A percentile compares a stretch with the other conserved stretches of the same genome.
phyloP scores from a whole-genome alignment of 2,113 vertebrate genomes.

The Rhineura floridana region DNA sequence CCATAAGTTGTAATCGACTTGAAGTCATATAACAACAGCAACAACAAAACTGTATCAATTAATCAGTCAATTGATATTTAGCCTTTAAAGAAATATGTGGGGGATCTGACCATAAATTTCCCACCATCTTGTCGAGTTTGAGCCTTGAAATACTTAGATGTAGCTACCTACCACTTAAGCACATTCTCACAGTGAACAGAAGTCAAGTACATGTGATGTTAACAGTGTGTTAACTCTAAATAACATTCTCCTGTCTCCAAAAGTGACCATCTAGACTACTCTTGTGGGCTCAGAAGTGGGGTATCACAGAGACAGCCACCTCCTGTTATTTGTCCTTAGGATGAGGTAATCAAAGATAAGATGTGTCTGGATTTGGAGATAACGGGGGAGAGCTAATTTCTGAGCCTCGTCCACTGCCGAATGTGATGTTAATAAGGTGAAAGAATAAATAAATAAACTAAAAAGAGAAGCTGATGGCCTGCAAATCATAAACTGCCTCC shows the following conservation, averaged over 20 bases:
- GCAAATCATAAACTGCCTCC: conserved; percentile 43
- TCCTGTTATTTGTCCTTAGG: not conserved
- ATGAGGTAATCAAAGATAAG: not conserved
- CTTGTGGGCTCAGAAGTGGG: not conserved
- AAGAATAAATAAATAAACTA: conserved; percentile 6
- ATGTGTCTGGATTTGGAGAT: not conserved
- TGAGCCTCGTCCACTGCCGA: not conserved
- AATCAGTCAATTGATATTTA: not conserved
- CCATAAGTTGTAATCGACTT: too few species aligned
- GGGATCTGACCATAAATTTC: not conserved
- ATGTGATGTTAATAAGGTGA: conserved; percentile 33
- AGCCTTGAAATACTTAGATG: not conserved
- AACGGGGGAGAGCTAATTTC: conserved; percentile 1
- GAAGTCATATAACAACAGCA: too few species aligned
- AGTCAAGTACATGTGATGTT: not conserved
- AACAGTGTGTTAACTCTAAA: not conserved
- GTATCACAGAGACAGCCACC: not conserved
- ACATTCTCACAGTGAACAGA: not conserved
- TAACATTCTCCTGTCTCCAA: not conserved
- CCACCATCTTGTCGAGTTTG: not conserved
- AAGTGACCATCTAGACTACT: not conserved
- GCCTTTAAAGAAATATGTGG: not conserved
- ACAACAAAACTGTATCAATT: too few species aligned
- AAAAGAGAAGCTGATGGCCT: conserved; percentile 11
- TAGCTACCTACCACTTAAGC: not conserved